Evolutionary conservation across 2,113 vertebrate species (phyloP).

Genomic region (Vulpes ferrilata): DNA sequence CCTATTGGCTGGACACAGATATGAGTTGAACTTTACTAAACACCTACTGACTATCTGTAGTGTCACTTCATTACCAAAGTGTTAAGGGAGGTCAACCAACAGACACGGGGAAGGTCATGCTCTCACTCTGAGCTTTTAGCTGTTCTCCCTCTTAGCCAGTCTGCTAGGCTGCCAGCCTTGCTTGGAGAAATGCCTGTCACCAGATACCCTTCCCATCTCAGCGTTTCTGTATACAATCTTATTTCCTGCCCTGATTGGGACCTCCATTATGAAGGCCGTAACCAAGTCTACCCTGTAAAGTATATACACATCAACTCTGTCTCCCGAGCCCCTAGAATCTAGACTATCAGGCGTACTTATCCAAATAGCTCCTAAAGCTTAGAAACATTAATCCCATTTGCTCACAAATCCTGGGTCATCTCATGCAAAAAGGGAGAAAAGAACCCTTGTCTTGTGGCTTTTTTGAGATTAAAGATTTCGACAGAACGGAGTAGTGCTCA

Average conservation of each 20-base stretch:
- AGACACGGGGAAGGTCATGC: neutral
- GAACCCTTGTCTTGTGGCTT: neutral
- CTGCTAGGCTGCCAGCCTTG: neutral
- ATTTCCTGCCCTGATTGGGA: conserved; percentile 46
- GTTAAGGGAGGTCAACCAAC: neutral
- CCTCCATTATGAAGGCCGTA: neutral
- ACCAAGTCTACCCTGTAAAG: neutral
- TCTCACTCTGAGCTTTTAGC: neutral
- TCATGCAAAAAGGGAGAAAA: neutral
- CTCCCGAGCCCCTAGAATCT: conserved; percentile 17
- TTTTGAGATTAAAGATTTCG: neutral
- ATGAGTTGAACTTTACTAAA: neutral
- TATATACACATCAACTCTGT: neutral
- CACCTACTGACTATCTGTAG: neutral
- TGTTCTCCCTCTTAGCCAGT: neutral
- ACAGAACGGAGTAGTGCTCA: neutral
- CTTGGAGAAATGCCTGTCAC: neutral
- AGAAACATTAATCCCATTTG: conserved; percentile 58
- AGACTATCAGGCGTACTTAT: conserved; percentile 48
- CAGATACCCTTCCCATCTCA: neutral
- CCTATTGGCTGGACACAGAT: neutral
- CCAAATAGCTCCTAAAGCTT: conserved; percentile 48
- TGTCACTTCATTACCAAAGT: neutral
- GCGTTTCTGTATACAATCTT: conserved; percentile 40
- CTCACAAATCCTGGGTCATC: neutral